phyloP scores from a whole-genome alignment of 1,140 invertebrate genomes.

The Drosophila insularis region DNA sequence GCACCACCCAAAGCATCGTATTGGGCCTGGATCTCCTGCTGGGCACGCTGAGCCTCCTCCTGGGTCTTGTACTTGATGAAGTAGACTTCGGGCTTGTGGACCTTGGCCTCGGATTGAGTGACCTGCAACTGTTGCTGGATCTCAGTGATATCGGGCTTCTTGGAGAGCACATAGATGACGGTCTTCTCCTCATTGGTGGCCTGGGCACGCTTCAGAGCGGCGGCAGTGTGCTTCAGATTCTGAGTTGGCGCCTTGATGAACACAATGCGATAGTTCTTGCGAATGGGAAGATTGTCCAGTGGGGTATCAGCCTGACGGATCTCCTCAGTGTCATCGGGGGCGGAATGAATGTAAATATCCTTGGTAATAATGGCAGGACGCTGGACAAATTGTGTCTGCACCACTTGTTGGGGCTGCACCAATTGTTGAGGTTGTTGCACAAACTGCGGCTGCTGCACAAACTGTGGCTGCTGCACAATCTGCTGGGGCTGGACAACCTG shows the following conservation, averaged over 20 bases:
- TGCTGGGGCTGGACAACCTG: slow-evolving; percentile 31
- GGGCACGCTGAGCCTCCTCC: slow-evolving; percentile 83
- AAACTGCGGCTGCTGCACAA: slow-evolving; percentile 29
- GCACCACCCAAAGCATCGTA: slow-evolving; percentile 78
- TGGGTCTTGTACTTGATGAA: slow-evolving; percentile 90
- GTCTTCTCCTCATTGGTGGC: slow-evolving; percentile 91
- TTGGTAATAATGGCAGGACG: slow-evolving; percentile 78
- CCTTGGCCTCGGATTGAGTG: slow-evolving; percentile 65
- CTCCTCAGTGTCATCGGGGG: slow-evolving; percentile 77
- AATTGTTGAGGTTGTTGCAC: slow-evolving; percentile 25
- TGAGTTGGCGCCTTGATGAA: slow-evolving; percentile 92
- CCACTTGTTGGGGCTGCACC: slow-evolving; percentile 6
- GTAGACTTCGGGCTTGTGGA: slow-evolving; percentile 89
- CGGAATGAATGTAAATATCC: slow-evolving; percentile 80
- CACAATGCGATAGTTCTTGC: slow-evolving; percentile 93
- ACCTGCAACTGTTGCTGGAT: slow-evolving; percentile 74
- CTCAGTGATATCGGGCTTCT: slow-evolving; percentile 83
- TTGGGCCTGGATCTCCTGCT: slow-evolving; percentile 80
- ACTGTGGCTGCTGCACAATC: slow-evolving; percentile 30
- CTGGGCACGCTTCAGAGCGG: slow-evolving; percentile 84
- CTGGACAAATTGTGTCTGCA: slow-evolving; percentile 59
- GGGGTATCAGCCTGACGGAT: slow-evolving; percentile 41
- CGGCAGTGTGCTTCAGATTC: slow-evolving; percentile 85
- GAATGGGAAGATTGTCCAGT: slow-evolving; percentile 83
- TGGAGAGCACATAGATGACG: slow-evolving; percentile 92